Conservation (phyloP, 2,888 invertebrate species). For the Ellobium chinense region DNA sequence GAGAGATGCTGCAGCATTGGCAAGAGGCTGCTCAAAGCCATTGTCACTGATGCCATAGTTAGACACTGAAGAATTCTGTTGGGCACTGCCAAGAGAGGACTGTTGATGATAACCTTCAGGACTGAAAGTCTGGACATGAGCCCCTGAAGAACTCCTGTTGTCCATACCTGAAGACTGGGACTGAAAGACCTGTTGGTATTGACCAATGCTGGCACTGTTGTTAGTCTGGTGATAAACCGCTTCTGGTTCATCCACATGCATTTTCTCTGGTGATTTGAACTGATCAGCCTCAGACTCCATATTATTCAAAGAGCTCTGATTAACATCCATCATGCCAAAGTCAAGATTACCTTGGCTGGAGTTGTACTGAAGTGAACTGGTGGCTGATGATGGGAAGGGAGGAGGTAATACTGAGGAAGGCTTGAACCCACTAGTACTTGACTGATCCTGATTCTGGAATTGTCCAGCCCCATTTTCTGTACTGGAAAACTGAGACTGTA, state of each 20-base stretch:
- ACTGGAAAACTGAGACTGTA: slow-evolving; percentile 1
- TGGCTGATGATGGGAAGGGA: slow-evolving; percentile 7
- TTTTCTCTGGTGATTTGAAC: slow-evolving; percentile 31
- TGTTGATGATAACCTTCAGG: background rate
- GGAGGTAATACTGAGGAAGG: background rate
- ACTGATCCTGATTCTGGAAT: slow-evolving; percentile 12
- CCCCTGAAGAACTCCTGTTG: background rate
- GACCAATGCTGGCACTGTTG: background rate
- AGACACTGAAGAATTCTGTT: background rate
- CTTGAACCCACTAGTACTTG: background rate
- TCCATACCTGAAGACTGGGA: background rate
- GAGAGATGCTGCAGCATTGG: background rate
- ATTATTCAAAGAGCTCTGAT: background rate
- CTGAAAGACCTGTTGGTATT: background rate
- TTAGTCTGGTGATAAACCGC: background rate
- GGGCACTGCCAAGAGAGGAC: background rate
- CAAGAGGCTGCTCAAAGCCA: background rate
- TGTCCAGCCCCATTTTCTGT: background rate
- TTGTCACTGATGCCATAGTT: background rate
- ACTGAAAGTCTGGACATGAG: slow-evolving; percentile 1
- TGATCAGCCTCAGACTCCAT: slow-evolving; percentile 9
- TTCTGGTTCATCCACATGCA: slow-evolving; percentile 41
- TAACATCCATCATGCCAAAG: slow-evolving; percentile 26
- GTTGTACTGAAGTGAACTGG: background rate
- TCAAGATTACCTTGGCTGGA: slow-evolving; percentile 5